Evolutionary conservation across 2,113 vertebrate species (phyloP).

Genomic region (Istiophorus platypterus): DNA sequence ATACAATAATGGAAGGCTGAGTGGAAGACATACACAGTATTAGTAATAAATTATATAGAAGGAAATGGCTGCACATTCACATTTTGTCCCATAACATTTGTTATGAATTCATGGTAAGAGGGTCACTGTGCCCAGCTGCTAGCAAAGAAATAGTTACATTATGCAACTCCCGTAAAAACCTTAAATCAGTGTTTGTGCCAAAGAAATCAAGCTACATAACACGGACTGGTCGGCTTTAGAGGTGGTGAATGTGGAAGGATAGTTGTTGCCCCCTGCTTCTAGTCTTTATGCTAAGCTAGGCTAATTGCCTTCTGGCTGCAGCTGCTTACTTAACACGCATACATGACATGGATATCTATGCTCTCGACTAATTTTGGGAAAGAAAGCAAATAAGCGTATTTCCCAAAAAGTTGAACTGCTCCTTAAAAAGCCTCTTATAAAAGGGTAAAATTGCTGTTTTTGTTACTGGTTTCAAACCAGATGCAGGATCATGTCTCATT

Average conservation of each 20-base stretch:
- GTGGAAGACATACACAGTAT: background rate
- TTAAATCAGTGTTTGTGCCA: background rate
- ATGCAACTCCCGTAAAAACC: background rate
- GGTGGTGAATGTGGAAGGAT: background rate
- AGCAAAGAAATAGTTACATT: background rate
- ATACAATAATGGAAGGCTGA: conserved; percentile 2
- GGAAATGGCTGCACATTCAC: conserved; percentile 4
- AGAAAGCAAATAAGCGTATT: background rate
- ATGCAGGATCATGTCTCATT: background rate
- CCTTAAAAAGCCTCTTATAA: background rate
- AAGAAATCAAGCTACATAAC: background rate
- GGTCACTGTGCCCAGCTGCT: background rate
- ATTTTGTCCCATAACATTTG: background rate
- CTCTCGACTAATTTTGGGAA: no score
- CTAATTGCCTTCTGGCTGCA: background rate
- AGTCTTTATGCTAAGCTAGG: background rate
- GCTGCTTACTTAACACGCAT: background rate
- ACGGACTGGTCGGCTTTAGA: background rate
- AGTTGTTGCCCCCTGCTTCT: background rate
- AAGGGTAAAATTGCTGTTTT: background rate
- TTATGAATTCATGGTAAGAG: no score
- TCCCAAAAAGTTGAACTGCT: background rate
- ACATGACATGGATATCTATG: background rate
- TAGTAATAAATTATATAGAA: background rate
- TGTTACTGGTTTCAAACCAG: background rate